A percentile compares a stretch with the other conserved stretches of the same genome.
Evolutionary conservation across 2,113 vertebrate species (phyloP).

Genomic region (Odontophorus gujanensis): DNA sequence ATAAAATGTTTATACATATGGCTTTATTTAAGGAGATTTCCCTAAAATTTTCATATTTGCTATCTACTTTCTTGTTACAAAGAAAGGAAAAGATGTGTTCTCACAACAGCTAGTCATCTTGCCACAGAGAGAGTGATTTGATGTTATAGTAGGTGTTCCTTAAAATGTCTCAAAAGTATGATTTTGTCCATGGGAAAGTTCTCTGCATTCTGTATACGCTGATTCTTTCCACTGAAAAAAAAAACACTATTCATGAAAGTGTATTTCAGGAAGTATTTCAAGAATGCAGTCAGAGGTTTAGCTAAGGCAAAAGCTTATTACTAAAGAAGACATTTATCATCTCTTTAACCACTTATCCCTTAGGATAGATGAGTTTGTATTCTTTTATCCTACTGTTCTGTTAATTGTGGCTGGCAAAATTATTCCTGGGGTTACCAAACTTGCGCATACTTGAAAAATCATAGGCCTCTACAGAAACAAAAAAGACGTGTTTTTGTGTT

Average conservation of each 20-base stretch:
- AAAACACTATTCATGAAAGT: background rate
- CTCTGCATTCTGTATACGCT: background rate
- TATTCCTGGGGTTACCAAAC: background rate
- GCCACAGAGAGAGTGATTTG: background rate
- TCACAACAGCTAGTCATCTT: background rate
- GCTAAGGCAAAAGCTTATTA: background rate
- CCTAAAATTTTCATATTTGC: background rate
- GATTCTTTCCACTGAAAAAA: background rate
- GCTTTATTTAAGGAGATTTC: background rate
- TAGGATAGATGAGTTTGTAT: background rate
- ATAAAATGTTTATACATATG: background rate
- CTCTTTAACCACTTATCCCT: background rate
- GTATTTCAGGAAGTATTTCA: conserved; percentile 5
- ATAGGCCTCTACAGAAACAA: background rate
- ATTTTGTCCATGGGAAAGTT: background rate
- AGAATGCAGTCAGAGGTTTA: conserved; percentile 11
- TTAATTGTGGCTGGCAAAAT: background rate
- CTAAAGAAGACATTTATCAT: background rate
- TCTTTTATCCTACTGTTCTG: background rate
- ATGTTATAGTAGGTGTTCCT: background rate
- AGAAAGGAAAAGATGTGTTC: background rate
- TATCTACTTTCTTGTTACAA: background rate
- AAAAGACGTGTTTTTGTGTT: background rate
- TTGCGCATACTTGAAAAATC: background rate
- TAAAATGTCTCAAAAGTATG: background rate